Evolutionary conservation across 2,113 vertebrate genomes (phyloP), one percentile per base, ranked within the genome.

Genomic region (Antigone vipio): DNA sequence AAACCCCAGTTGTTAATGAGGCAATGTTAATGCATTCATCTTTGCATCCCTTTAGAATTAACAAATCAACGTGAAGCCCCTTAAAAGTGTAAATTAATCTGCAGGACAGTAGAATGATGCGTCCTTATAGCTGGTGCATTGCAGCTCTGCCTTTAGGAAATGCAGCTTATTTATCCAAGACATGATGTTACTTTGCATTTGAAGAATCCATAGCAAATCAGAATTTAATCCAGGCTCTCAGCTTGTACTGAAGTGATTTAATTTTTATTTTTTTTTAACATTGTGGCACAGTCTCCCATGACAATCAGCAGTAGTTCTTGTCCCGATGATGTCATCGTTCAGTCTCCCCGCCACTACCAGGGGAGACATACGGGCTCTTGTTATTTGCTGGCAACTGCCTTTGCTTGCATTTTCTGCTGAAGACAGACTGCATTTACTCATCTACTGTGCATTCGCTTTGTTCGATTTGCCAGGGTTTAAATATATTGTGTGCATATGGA

Each of bases 121-220:
- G 23, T 49, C 4, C 1, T 49, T 47, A 30, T 59, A 53, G 68
- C 69, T 94, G 88, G 56, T 93, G 93, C 88, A 78, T 42, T 94
- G 95, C 95, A 95, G 85, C 64, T 91, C 73, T 78, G 86, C 94
- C 87, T 78, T 72, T 38, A 69, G 79, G 80, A 85, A 58, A 42
- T 15, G 69, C 80, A 91, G 83, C 20, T 20, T 44, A 34, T 91
- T 93, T 86, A 92, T 69, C 47, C 26, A 32, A 74, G 60, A 32
- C 19, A 2, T 22, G 38, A 32, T 30, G 40, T 91, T 86, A n/a
- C 38, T 89, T 81, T 45, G 66, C 60, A n/a, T 85, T 74, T 64
- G 64, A 69, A 81, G 88, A 68, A 74, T 78, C 58, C 38, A 2
- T 45, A 56, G 66, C 80, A 58, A 69, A 68, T 72, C 62, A 32